Evolutionary conservation across 1,140 invertebrate genomes (phyloP).

Genomic region (Rhizoglyphus robini): DNA sequence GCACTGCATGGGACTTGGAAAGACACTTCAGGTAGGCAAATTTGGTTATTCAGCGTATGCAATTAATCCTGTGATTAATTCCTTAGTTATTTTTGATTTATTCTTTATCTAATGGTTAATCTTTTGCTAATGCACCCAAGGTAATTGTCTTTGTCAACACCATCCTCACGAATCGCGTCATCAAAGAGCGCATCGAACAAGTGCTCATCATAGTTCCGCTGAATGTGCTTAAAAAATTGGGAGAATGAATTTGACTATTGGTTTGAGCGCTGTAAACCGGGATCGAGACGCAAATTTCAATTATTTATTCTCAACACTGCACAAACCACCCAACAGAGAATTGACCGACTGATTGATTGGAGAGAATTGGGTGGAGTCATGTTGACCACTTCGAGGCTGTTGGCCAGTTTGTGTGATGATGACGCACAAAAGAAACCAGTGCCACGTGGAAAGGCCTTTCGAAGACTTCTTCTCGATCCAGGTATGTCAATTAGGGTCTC

Average conservation of each 20-base stretch:
- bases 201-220: conserved; percentile 83
- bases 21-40: conserved; percentile 67
- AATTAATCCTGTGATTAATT: too few species aligned
- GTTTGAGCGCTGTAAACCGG: conserved; percentile 53
- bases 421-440: too few species aligned
- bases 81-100: background rate
- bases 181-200: conserved; percentile 48
- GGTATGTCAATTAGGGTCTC: conserved; percentile 69
- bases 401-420: conserved; percentile 53
- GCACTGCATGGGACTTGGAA: conserved; percentile 98
- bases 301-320: conserved; percentile 29
- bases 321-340: conserved; percentile 31
- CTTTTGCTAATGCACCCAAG: too few species aligned
- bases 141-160: conserved; percentile 80
- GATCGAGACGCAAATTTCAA: conserved; percentile 3
- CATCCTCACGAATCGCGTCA: conserved; percentile 48
- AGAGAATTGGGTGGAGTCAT: conserved; percentile 67
- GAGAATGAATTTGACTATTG: conserved; percentile 77
- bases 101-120: too few species aligned
- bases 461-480: conserved; percentile 56
- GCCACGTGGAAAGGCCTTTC: background rate
- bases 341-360: conserved; percentile 62
- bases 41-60: too few species aligned
- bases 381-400: conserved; percentile 89
- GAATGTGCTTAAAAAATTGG: conserved; percentile 93